phyloP scores from a whole-genome alignment of 2,888 invertebrate genomes.

The Cinara cedri region DNA sequence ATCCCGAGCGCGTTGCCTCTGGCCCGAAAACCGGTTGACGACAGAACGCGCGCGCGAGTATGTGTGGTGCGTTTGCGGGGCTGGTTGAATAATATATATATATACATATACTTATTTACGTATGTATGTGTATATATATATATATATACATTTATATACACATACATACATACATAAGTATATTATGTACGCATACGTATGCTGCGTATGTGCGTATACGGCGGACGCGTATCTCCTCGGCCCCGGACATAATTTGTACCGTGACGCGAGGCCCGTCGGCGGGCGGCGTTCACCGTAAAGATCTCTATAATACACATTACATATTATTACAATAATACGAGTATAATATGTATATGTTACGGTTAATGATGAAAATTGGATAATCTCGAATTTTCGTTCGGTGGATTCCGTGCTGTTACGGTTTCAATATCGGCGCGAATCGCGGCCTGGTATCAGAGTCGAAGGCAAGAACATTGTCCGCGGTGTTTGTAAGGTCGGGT shows the following conservation, averaged over 20 bases:
- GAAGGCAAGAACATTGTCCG: no score
- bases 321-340: constrained; percentile 2
- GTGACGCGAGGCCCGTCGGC: constrained; percentile 50
- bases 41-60: neutral
- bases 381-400: no score
- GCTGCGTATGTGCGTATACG: neutral
- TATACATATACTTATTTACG: neutral
- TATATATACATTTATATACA: neutral
- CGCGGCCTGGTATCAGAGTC: no score
- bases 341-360: neutral
- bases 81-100: constrained; percentile 18
- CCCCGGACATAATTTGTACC: constrained; percentile 56
- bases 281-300: constrained; percentile 27
- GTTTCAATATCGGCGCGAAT: no score
- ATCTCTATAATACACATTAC: constrained; percentile 11
- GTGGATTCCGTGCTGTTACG: no score
- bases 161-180: neutral
- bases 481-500: no score
- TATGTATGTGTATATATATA: constrained; percentile 12
- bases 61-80: constrained; percentile 7
- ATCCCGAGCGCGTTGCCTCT: constrained; percentile 53
- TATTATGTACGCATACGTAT: neutral
- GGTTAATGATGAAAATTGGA: no score
- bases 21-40: constrained; percentile 57
- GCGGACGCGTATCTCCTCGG: constrained; percentile 48